Base-by-base conservation (phyloP, 2,797 vertebrate genomes). In the Manis crassicaudata region DNA sequence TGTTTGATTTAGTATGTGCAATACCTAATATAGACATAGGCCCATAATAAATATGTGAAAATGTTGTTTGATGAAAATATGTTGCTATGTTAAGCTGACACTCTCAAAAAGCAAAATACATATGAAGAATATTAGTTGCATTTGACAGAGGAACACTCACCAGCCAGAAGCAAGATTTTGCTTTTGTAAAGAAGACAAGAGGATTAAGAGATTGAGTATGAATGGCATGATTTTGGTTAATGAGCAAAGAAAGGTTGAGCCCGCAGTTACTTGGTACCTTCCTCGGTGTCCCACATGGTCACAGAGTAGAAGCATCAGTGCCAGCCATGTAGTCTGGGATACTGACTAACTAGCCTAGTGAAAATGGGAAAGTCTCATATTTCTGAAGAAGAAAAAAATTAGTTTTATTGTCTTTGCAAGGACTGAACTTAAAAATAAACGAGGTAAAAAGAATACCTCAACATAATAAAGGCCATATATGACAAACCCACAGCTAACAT, bases 251-350 rank as follows among this genome's bases (percentile, higher is more conserved):
- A 90, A 72, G 7, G 37, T 35, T 29, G 37, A 92, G 17, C 46
- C n/a, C 21, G 77, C 13, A 46, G 12, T 60, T 83, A 40, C 37
- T 40, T 27, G 25, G 43, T 29, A 2, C 16, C n/a, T 12, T 82
- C 11, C 14, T 54, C 56, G 32, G 27, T 13, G 20, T 3, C 37
- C 9, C 1, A 17, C 20, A 9, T 25, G 13, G 11, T 17, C 37
- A 9, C 7, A 0, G 1, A 16, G 6, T 8, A 40, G 6, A 16
- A 11, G 3, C 4, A 6, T 3, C 10, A 32, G 18, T 3, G 5
- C 0, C 32, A 4, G 8, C 8, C 29, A 2, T 1, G 18, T 1
- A 56, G 5, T 54, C 68, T 10, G 32, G 27, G 2, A 63, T 11
- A 54, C 6, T 37, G 13, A 63, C 6, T 40, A 35, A 70, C 27